Conservation (phyloP, 2,888 invertebrate species). For the Temnothorax unifasciatus region DNA sequence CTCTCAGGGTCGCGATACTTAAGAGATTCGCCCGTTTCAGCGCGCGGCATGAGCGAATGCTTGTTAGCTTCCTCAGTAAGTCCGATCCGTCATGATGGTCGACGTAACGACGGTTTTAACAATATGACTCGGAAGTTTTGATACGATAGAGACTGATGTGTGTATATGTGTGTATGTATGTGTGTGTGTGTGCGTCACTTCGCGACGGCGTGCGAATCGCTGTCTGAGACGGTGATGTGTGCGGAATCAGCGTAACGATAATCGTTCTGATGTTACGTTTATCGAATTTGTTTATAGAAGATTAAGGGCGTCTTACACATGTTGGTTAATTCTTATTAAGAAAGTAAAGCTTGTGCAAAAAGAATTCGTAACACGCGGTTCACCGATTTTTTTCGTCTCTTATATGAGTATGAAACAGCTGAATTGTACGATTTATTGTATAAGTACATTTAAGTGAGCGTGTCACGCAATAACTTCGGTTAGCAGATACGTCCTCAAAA, state of each 20-base stretch:
- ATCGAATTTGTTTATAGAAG: conserved; percentile 10
- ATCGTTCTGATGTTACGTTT: conserved; percentile 9
- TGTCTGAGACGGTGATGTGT: conserved; percentile 69
- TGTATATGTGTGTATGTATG: conserved; percentile 7
- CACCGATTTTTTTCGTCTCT: neutral
- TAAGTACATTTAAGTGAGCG: neutral
- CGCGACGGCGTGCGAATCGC: conserved; percentile 11
- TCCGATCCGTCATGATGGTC: conserved; percentile 76
- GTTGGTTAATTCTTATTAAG: conserved; percentile 4
- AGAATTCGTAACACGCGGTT: neutral
- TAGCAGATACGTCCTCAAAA: neutral
- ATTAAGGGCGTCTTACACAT: neutral
- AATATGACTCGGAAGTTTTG: conserved; percentile 52
- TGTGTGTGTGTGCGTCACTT: conserved; percentile 30
- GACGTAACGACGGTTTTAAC: conserved; percentile 37
- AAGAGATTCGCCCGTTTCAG: conserved; percentile 82
- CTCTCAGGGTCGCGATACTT: conserved; percentile 83
- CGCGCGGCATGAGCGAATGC: conserved; percentile 81
- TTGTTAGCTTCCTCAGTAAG: conserved; percentile 83
- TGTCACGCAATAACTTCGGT: neutral
- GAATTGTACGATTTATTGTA: neutral
- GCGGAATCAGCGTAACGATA: conserved; percentile 23
- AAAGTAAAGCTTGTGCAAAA: neutral
- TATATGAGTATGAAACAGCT: neutral
- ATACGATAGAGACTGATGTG: conserved; percentile 64